Base-by-base conservation (phyloP, 2,113 vertebrate genomes). In the Falcunculus frontatus region DNA sequence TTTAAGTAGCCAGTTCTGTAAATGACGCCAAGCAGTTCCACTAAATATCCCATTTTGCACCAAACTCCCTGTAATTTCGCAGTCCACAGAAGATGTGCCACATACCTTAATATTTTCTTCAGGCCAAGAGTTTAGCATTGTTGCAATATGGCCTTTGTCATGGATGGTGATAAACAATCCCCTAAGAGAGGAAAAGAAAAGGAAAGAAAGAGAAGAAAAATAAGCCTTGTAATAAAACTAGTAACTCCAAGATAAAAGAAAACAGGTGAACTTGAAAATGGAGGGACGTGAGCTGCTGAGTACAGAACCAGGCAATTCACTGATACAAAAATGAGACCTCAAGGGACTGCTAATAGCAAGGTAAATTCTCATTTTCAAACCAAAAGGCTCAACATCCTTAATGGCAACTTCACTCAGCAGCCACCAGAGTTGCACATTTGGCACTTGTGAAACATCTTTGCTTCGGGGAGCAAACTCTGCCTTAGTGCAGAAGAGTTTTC, bases 161-260 rank as follows among this genome's bases (percentile, higher is more conserved):
- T 99, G 99, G 97, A 99, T 98, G 95, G 99, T 99, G 96, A 99
- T 99, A 95, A 99, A 99, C 87, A 99, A 98, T 26, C 99, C 99
- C 89, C 96, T 97, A 97, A 35, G 70, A 84, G 94, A 59, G 70
- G 42, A 76, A 63, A 56, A 89, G 12, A 44, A 62, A 50, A 67
- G 35, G 33, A 52, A 64, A 68, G 46, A 41, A 72, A 57, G 41
- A 56, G n/a, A 86, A 80, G 39, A 82, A 60, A 89, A 86, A 89
- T 30, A 94, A 63, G 30, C n/a, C 16, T 77, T 88, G 68, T 67
- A 29, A 82, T 67, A 92, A 93, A 80, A 91, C 50, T 21, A 94
- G 1, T 35, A 65, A 70, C 17, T 84, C 20, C 15, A 75, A 93
- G 50, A 33, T 62, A 72, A 81, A 76, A 73, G 39, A 74, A 56